A percentile compares a stretch with the other conserved stretches of the same genome.
phyloP scores from a whole-genome alignment of 2,797 vertebrate genomes.

The Numenius phaeopus region DNA sequence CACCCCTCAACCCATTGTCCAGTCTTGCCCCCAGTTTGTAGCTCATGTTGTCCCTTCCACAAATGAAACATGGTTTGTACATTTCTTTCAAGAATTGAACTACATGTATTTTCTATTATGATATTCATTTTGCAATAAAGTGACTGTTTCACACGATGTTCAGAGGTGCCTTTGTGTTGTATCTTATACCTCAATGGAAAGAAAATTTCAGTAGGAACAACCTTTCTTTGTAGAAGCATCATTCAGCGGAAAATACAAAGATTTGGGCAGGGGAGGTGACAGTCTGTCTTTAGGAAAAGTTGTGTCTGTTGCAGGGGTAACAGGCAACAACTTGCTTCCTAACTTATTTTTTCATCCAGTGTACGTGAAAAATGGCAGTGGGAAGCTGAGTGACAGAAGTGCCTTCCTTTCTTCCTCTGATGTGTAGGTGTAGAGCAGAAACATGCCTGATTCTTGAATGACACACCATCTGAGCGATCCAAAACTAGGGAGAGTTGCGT shows the following conservation, averaged over 20 bases:
- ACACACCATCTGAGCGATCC: background rate
- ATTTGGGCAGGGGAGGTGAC: background rate
- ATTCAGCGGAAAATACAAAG: background rate
- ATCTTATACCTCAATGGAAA: background rate
- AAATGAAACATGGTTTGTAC: background rate
- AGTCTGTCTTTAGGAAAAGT: background rate
- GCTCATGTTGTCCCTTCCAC: background rate
- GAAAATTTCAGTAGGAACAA: background rate
- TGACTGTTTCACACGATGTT: background rate
- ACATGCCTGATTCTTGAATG: background rate
- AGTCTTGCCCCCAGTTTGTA: background rate
- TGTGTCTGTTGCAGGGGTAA: background rate
- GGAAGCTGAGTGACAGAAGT: background rate
- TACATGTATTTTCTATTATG: background rate
- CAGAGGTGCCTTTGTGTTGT: background rate
- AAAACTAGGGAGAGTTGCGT: background rate
- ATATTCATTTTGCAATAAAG: conserved; percentile 48
- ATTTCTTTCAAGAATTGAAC: conserved; percentile 14
- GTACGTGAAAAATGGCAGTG: background rate
- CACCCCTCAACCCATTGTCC: background rate
- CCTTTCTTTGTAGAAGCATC: background rate
- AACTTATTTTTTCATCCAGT: background rate
- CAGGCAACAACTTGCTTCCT: background rate
- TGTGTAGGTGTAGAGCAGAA: background rate
- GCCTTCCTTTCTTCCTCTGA: background rate